Conservation (phyloP, 2,888 invertebrate species). For the Thymelicus acteon region DNA sequence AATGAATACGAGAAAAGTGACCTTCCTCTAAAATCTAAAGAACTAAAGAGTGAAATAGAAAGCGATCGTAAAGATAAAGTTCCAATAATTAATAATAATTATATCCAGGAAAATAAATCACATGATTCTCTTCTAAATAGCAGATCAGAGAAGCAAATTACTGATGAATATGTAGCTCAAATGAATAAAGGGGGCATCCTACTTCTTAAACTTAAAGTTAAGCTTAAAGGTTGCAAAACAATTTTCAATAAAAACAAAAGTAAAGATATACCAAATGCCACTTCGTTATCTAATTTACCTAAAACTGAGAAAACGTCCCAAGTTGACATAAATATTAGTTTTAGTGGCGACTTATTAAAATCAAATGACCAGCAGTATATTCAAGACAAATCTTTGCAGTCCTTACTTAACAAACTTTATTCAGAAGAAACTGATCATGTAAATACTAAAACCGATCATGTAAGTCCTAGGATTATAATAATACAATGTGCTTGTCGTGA, state of each 20-base stretch:
- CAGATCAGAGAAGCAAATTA: slow-evolving; percentile 10
- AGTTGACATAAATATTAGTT: slow-evolving; percentile 46
- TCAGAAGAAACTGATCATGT: not conserved
- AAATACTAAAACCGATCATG: not conserved
- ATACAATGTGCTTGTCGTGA: slow-evolving; percentile 21
- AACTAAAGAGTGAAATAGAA: not conserved
- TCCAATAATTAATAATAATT: not conserved
- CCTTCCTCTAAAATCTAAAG: not conserved
- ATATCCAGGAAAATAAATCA: not conserved
- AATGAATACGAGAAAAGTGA: slow-evolving; percentile 9
- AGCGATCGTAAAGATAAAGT: not conserved
- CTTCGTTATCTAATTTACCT: slow-evolving; percentile 42
- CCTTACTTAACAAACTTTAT: slow-evolving; percentile 12
- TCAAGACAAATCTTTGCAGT: slow-evolving; percentile 23
- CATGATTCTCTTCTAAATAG: not conserved
- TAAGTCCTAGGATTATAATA: slow-evolving; percentile 4
- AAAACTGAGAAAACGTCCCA: slow-evolving; percentile 54
- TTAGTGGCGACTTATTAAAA: slow-evolving; percentile 38
- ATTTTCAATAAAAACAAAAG: slow-evolving; percentile 37
- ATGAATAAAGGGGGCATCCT: slow-evolving; percentile 55
- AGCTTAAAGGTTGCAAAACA: slow-evolving; percentile 51
- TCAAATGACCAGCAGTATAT: slow-evolving; percentile 2
- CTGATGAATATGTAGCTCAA: slow-evolving; percentile 43
- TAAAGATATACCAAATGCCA: slow-evolving; percentile 31
- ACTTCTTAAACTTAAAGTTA: slow-evolving; percentile 61